These are phyloP conservation scores for Lepidocyrtinus sp. DNA, from an alignment of 2,888 invertebrate genomes.

Conservation along the genomic window DNA sequence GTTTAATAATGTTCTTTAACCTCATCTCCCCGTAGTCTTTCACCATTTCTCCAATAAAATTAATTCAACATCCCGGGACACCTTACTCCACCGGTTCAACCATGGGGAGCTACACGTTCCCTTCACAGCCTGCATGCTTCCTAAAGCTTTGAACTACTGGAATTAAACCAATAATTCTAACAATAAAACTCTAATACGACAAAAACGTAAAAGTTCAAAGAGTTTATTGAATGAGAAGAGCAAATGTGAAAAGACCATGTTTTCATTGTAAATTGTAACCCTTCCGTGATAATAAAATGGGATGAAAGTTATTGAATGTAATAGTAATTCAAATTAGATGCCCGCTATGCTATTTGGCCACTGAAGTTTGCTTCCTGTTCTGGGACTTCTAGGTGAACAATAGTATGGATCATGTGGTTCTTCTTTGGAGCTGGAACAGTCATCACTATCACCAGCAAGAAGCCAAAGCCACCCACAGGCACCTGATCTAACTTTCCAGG, in stretches of 20 bases:
- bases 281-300: constrained; percentile 33
- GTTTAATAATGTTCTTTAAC: too few relatives aligned
- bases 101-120: constrained; percentile 43
- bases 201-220: constrained; percentile 35
- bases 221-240: constrained; percentile 29
- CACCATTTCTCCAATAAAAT: too few relatives aligned
- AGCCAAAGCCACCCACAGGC: constrained; percentile 47
- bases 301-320: constrained; percentile 28
- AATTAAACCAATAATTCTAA: constrained; percentile 21
- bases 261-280: constrained; percentile 38
- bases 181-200: not conserved
- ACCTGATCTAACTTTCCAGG: constrained; percentile 36
- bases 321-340: constrained; percentile 53
- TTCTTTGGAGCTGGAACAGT: not conserved
- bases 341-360: constrained; percentile 53
- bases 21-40: too few relatives aligned
- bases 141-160: constrained; percentile 39
- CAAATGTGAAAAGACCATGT: too few relatives aligned
- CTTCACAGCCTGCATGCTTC: constrained; percentile 7
- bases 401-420: not conserved
- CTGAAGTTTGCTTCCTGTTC: constrained; percentile 26
- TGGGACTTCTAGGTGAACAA: not conserved
- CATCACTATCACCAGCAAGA: constrained; percentile 23
- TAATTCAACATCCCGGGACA: too few relatives aligned
- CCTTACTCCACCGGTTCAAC: too few relatives aligned